Evolutionary conservation across 2,113 vertebrate genomes (phyloP), one percentile per base, ranked within the genome.

Genomic region (Eulacestoma nigropectus): DNA sequence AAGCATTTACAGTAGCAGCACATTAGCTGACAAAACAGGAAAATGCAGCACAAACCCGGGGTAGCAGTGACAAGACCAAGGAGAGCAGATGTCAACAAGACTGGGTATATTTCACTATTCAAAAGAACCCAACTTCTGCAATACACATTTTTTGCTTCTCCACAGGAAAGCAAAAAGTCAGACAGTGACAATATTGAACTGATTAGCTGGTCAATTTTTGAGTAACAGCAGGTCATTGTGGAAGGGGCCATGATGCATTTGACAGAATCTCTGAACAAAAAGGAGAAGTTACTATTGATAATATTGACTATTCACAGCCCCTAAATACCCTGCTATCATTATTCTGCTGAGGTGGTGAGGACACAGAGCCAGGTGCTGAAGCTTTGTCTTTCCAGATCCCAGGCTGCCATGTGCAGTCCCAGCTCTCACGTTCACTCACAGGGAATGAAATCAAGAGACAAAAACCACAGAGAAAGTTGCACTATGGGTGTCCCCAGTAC

Each of bases 221-320:
- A 74, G 5, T 32, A 75, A 41, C 10, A 80, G 5, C 32, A 83
- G 20, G 10, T 42, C 1, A 0, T 11, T 10, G 1, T 16, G 30
- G 35, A 90, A 89, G 22, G 33, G 13, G 10, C 27, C 26, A 35
- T 26, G 69, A 80, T 2, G 7, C 60, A 74, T 49, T 70, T 55
- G 52, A 63, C 18, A 87, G 46, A 74, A 84, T n/a, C 25, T 7
- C 47, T 35, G 35, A 57, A 55, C 49, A 52, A 52, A 63, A 87
- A 75, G 21, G 22, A 78, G 44, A 78, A 52, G 11, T 27, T 69
- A 18, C 30, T 35, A 18, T 1, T 44, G 55, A 39, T 44, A 77
- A 83, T 15, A 77, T 1, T 53, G 47, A 41, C 47, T 27, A 33
- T 16, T 52, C 32, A 10, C 4, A 39, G 63, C 10, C 22, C 8